Percentiles rank a stretch among this genome's conserved stretches.
Evolutionary conservation across 2,113 vertebrate genomes (phyloP).

Genomic region (Danionella cerebrum): DNA sequence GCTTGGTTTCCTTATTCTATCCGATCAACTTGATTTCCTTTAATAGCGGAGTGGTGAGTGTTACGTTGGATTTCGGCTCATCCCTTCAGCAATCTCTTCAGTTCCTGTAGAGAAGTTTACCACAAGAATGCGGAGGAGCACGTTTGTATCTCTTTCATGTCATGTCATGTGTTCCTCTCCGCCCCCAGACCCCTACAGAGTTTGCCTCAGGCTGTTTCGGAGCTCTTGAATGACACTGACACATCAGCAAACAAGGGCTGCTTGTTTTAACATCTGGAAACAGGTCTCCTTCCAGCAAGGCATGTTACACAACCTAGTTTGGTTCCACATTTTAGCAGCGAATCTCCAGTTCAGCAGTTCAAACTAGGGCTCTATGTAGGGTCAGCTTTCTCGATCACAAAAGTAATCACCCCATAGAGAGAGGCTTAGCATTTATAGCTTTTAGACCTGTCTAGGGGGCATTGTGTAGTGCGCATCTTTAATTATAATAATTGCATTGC

Average conservation of each 20-base stretch:
- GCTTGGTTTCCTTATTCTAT: no score
- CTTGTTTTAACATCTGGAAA: slow-evolving; percentile 34
- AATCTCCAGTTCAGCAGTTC: background rate
- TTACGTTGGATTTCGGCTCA: background rate
- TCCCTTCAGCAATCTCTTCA: background rate
- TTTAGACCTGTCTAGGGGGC: background rate
- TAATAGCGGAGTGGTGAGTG: background rate
- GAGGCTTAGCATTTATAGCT: background rate
- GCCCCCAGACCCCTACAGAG: background rate
- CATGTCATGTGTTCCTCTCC: background rate
- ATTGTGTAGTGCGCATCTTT: background rate
- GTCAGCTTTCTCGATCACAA: background rate
- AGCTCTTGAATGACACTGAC: background rate
- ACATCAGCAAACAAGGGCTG: slow-evolving; percentile 14
- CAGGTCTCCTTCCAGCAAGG: background rate
- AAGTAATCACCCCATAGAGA: background rate
- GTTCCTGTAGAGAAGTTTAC: background rate
- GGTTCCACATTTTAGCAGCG: background rate
- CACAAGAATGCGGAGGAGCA: background rate
- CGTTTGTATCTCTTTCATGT: background rate
- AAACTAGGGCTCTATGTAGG: background rate
- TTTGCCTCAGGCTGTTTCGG: background rate
- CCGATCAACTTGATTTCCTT: slow-evolving; percentile 21
- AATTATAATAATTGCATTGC: background rate
- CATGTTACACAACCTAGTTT: slow-evolving; percentile 25